A percentile compares a stretch with the other conserved stretches of the same genome.
Conservation (phyloP, 2,113 vertebrate genomes). For the Tamias sibiricus region DNA sequence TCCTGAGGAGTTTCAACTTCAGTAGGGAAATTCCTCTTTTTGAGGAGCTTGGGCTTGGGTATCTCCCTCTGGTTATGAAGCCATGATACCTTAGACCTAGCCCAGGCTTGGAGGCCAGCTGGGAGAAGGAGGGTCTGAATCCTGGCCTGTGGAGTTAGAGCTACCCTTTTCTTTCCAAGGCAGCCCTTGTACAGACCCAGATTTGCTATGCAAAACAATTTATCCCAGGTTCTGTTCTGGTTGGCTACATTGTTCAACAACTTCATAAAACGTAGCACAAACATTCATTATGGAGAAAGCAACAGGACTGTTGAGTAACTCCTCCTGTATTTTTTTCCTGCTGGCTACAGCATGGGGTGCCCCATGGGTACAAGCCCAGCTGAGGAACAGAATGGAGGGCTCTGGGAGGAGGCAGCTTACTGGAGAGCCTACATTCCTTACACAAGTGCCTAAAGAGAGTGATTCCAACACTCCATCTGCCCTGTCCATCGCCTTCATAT, state of each 20-base stretch:
- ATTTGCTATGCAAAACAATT: constrained; percentile 88
- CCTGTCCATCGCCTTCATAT: constrained; percentile 84
- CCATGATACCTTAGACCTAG: constrained; percentile 66
- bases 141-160: constrained; percentile 57
- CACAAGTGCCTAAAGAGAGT: constrained; percentile 90
- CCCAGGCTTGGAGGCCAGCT: constrained; percentile 45
- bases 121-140: constrained; percentile 38
- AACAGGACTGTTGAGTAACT: constrained; percentile 77
- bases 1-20: constrained; percentile 49
- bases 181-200: constrained; percentile 79
- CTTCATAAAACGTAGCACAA: constrained; percentile 78
- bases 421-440: constrained; percentile 87
- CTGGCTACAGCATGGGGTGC: constrained; percentile 63
- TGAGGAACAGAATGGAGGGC: constrained; percentile 67
- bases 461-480: constrained; percentile 85
- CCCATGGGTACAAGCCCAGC: constrained; percentile 64
- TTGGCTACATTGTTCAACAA: constrained; percentile 70
- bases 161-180: constrained; percentile 54
- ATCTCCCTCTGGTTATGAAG: constrained; percentile 66
- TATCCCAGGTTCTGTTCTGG: constrained; percentile 71
- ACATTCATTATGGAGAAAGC: constrained; percentile 74
- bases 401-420: constrained; percentile 74
- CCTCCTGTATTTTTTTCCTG: constrained; percentile 61
- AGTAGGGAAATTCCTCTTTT: constrained; percentile 58
- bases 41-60: constrained; percentile 54